Evolutionary conservation across 2,888 invertebrate genomes (phyloP), one percentile per base, ranked within the genome.

Genomic region (Achlya flavicornis): DNA sequence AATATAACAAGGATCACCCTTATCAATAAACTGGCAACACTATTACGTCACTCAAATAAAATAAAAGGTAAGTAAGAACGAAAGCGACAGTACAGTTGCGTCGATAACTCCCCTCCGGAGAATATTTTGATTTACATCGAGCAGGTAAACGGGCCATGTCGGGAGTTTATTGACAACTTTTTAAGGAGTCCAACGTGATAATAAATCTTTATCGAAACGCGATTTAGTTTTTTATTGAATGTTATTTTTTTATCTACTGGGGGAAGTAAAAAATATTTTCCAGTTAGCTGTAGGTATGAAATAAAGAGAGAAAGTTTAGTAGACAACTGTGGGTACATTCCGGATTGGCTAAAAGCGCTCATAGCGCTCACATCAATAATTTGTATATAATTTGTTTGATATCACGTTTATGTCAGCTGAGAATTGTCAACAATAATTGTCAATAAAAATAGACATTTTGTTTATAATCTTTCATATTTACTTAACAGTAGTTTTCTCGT

Each of bases 51-150:
- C 10, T 53, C 53, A 53, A 53, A 48, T 48, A 7, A 48, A 19
- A 53, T 53, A 53, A 46, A 46, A 46, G n/a, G 0, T n/a, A 46
- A 46, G 12, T 1, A 38, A 26, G 12, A 26, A 41, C 26, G 60
- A 60, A 41, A 6, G 60, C 41, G 41, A 35, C 26, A 33, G n/a
- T 38, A 19, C 41, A n/a, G 26, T 43, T 26, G 41, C 60, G 12
- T 41, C 12, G 19, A 19, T 41, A 32, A 43, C 60, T 11, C 12
- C 26, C 59, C 41, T 26, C 41, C 26, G 4, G 19, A 41, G 19
- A 41, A 43, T 60, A 60, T 60, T n/a, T 60, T 60, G 60, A 60
- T 60, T 60, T 60, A 19, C 60, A 60, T 60, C 14, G 38, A 10
- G 16, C 60, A 60, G 60, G 60, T 43, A 41, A 41, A 41, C 41